Base-by-base conservation (phyloP, 2,797 vertebrate species). In the Otus scops region DNA sequence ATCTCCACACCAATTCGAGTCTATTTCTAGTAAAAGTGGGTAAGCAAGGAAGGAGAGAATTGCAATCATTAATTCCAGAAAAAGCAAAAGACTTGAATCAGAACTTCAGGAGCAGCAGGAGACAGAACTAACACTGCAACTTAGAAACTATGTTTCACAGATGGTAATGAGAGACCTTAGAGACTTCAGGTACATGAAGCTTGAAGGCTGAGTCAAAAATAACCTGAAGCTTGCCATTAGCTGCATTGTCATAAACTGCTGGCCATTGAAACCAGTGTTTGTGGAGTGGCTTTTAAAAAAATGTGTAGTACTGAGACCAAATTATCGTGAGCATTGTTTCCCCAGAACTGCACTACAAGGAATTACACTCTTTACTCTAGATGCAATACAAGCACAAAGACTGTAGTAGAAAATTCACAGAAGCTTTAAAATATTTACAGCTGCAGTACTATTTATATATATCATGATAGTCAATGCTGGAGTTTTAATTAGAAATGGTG, bases 121-220 rank as follows among this genome's bases (percentile, higher is more conserved):
- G 85, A 69, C 70, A 89, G 79, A 97, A 77, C 59, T 23, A 86
- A 89, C 21, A 23, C 70, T 59, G 22, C 7, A 81, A 74, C 79
- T 78, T 20, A 59, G 83, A 77, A 56, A 63, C 41, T 93, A 39
- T 27, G 36, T 68, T 95, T 94, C 96, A 95, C 80, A 92, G 87
- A 92, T 38, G 43, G 71, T 95, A 96, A 95, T 23, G 43, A 96
- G 96, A 92, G 64, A 81, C 74, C 51, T 93, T 68, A 28, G 90
- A 71, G 50, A 89, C 24, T 91, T 43, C 48, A 91, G 81, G 77
- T 84, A 89, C 75, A 69, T 53, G 57, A 64, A 63, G 86, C 88
- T 89, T 85, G 92, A 96, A 93, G 83, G 74, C 39, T 1, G 11
- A 94, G 64, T 77, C 43, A 84, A 95, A 95, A 97, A 96, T 95